Evolutionary conservation across 2,797 vertebrate genomes (phyloP).

Genomic region (Chaetophractus vellerosus): DNA sequence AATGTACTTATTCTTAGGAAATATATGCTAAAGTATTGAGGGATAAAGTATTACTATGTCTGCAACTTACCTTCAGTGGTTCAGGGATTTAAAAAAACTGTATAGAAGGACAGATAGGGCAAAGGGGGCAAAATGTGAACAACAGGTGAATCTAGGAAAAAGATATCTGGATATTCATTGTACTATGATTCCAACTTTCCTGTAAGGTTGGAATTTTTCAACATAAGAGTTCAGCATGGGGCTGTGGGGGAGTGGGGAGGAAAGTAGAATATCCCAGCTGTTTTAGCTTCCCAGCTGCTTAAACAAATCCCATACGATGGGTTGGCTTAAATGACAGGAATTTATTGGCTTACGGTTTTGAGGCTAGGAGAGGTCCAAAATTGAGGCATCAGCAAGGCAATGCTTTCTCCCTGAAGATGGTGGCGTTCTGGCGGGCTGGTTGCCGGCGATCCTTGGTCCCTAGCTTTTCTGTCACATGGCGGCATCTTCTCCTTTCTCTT

Average conservation of each 20-base stretch:
- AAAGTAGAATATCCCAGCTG: not conserved
- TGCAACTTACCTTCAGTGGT: constrained; percentile 6
- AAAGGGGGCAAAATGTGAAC: not conserved
- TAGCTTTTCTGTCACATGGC: no score
- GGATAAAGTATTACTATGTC: not conserved
- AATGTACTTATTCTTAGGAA: not conserved
- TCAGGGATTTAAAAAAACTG: not conserved
- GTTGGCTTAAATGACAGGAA: no score
- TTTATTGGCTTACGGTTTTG: no score
- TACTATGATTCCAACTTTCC: constrained; percentile 34
- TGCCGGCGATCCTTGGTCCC: no score
- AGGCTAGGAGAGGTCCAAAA: no score
- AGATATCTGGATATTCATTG: not conserved
- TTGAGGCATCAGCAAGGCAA: no score
- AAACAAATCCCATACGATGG: no score
- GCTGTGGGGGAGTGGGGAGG: no score
- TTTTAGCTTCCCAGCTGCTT: not conserved
- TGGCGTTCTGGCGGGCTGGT: no score
- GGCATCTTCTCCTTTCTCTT: no score
- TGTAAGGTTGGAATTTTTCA: constrained; percentile 55
- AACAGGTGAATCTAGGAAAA: not conserved
- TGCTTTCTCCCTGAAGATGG: no score
- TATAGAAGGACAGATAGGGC: not conserved
- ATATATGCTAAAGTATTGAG: not conserved
- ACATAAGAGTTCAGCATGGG: not conserved